A percentile compares a stretch with the other conserved stretches of the same genome.
Conservation (phyloP, 2,113 vertebrate species). For the Cebus imitator region DNA sequence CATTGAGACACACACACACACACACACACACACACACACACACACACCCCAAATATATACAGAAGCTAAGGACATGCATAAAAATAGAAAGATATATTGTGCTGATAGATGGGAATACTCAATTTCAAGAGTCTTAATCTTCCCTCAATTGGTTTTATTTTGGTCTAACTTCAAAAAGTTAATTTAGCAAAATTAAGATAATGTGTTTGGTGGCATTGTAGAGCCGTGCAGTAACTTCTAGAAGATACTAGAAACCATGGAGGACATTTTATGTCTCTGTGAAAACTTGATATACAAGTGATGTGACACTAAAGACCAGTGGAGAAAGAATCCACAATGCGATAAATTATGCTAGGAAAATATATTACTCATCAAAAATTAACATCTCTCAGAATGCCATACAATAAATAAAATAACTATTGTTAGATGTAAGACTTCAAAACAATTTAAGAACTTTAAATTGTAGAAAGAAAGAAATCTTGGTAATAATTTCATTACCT, state of each 20-base stretch:
- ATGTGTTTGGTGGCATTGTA: neutral
- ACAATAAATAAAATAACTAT: neutral
- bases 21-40: neutral
- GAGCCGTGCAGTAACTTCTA: neutral
- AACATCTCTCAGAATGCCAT: neutral
- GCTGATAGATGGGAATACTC: neutral
- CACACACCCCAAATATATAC: neutral
- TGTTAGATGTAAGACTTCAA: neutral
- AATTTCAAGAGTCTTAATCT: neutral
- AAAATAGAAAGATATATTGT: neutral
- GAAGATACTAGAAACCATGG: neutral
- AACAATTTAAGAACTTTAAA: neutral
- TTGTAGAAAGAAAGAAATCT: neutral
- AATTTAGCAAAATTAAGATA: neutral
- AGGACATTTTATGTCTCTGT: neutral
- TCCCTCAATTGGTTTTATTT: neutral
- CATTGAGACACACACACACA: neutral
- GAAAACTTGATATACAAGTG: neutral
- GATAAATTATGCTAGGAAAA: neutral
- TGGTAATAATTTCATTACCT: neutral
- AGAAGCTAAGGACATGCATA: neutral
- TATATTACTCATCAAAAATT: neutral
- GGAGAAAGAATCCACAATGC: neutral
- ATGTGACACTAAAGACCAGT: neutral
- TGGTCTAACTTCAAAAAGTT: neutral